phyloP scores from a whole-genome alignment of 2,797 vertebrate genomes.

The Urocyon cinereoargenteus region DNA sequence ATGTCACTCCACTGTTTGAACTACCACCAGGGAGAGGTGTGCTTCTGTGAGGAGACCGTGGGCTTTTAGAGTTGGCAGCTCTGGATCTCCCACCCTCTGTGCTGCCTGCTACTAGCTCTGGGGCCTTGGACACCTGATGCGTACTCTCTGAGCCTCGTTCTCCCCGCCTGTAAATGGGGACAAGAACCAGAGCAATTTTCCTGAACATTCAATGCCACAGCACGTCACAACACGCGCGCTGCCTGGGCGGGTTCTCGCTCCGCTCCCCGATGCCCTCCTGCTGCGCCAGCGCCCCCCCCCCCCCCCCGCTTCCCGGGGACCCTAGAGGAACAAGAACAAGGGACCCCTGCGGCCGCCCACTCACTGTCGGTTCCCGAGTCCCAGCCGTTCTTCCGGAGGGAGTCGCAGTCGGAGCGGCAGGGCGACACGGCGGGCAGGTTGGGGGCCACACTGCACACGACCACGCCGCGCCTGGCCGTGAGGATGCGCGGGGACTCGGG shows the following conservation, averaged over 20 bases:
- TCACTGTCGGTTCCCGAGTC: constrained; percentile 93
- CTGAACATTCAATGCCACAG: background rate
- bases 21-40: fast-evolving
- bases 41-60: fast-evolving
- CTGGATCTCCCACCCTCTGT: too few relatives aligned
- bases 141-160: background rate
- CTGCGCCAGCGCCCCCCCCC: background rate
- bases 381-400: constrained; percentile 95
- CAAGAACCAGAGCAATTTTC: background rate
- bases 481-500: constrained; percentile 96
- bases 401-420: constrained; percentile 96
- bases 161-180: background rate
- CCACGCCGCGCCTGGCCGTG: constrained; percentile 93
- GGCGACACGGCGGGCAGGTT: constrained; percentile 95
- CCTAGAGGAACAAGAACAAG: fast-evolving
- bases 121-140: background rate
- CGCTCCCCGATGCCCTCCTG: background rate
- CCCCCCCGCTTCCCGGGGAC: fast-evolving
- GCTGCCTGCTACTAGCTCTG: background rate
- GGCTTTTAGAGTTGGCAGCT: background rate
- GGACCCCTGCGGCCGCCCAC: background rate
- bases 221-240: fast-evolving
- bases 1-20: background rate
- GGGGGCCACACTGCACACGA: constrained; percentile 98
- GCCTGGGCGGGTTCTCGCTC: fast-evolving